Evolutionary conservation across 2,797 vertebrate species (phyloP).

Genomic region (Peromyscus eremicus): DNA sequence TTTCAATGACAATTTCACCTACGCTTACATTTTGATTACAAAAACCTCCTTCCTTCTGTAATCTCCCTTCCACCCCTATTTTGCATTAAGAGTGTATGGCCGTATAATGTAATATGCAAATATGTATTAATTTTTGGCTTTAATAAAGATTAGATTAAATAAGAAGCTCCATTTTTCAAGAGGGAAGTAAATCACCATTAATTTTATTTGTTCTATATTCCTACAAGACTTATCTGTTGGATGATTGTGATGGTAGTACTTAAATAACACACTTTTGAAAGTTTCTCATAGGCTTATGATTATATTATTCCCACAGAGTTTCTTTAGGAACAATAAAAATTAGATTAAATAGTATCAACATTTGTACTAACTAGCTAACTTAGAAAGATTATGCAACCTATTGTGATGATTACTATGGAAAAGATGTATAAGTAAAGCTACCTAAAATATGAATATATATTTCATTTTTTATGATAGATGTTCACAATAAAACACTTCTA

Average conservation of each 20-base stretch:
- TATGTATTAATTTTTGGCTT: neutral
- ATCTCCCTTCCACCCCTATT: neutral
- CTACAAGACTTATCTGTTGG: neutral
- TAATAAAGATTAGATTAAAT: too few species aligned
- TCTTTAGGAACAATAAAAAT: neutral
- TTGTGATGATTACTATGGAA: neutral
- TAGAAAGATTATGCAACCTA: neutral
- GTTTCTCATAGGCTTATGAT: neutral
- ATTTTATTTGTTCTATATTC: neutral
- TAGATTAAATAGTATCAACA: neutral
- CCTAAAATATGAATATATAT: neutral
- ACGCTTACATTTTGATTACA: neutral
- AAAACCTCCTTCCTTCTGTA: neutral
- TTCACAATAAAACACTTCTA: neutral
- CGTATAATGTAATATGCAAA: neutral
- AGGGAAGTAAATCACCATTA: neutral
- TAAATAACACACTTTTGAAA: neutral
- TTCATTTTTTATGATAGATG: neutral
- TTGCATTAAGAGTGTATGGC: neutral
- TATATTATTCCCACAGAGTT: neutral
- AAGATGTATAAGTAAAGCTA: neutral
- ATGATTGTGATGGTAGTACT: too few species aligned
- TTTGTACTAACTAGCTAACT: neutral
- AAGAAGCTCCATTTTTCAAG: neutral
- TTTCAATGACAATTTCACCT: neutral